A percentile compares a stretch with the other conserved stretches of the same genome.
These are phyloP conservation scores for Poeciliopsis paucimaculata DNA, from an alignment of 2,797 vertebrate genomes.

Conservation along the genomic window DNA sequence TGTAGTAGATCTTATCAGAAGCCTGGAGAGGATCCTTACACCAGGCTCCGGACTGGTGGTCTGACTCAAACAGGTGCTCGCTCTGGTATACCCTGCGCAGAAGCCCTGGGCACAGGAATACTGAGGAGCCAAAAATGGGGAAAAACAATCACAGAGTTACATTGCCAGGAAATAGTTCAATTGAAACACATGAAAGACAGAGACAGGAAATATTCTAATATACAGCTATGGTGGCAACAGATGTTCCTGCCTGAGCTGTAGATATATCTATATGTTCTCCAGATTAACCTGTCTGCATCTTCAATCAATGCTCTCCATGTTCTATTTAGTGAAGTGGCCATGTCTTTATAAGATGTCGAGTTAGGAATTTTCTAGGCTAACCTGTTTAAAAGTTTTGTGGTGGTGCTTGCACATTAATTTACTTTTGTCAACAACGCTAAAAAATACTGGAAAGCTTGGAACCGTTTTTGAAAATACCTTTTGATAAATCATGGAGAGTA, in stretches of 20 bases:
- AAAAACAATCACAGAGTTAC: slow-evolving; percentile 81
- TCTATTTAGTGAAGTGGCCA: background rate
- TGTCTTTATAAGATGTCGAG: background rate
- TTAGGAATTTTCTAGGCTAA: background rate
- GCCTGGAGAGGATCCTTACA: slow-evolving; percentile 99
- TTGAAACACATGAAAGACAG: background rate
- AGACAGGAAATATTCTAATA: background rate
- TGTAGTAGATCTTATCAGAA: slow-evolving; percentile 99
- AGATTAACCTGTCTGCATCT: background rate
- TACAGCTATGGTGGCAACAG: background rate
- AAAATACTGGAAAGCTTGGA: background rate
- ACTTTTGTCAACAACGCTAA: background rate
- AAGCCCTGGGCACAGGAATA: slow-evolving; percentile 98
- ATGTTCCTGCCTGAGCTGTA: background rate
- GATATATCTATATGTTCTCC: background rate
- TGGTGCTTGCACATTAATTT: background rate
- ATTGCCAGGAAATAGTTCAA: slow-evolving; percentile 72
- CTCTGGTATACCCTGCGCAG: slow-evolving; percentile 98
- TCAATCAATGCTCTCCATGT: background rate
- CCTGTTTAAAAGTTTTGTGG: background rate
- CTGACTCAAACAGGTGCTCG: slow-evolving; percentile 97
- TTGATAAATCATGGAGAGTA: slow-evolving; percentile 3
- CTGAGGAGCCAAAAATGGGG: slow-evolving; percentile 85
- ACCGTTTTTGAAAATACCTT: background rate
- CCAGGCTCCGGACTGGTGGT: slow-evolving; percentile 98